These are phyloP conservation scores for Proisotoma minuta DNA, from an alignment of 2,888 invertebrate species.

Conservation along the genomic window DNA sequence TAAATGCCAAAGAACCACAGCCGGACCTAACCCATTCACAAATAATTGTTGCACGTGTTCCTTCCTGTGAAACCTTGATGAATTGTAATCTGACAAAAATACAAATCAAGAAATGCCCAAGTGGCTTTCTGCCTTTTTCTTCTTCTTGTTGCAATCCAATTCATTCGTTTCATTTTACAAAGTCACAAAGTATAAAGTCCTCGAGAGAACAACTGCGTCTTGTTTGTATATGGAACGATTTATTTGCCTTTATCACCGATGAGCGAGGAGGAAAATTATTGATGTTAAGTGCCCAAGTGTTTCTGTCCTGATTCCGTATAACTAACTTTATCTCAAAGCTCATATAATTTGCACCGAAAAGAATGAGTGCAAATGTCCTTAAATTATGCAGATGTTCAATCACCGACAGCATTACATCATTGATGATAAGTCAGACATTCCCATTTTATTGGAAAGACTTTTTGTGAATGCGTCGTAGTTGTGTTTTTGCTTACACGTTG, in stretches of 20 bases:
- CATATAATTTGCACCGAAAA: background rate
- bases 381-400: constrained; percentile 12
- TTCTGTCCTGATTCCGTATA: background rate
- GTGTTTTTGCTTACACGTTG: background rate
- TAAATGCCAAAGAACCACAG: constrained; percentile 14
- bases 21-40: constrained; percentile 17
- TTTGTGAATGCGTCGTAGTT: background rate
- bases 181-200: background rate
- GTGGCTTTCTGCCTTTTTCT: constrained; percentile 1
- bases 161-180: background rate
- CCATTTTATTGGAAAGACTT: background rate
- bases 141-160: background rate
- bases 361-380: constrained; percentile 7
- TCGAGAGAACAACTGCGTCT: too few species aligned
- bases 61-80: constrained; percentile 17
- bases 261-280: too few species aligned
- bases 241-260: too few species aligned
- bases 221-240: too few species aligned
- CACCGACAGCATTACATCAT: constrained; percentile 1
- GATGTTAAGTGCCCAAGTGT: background rate
- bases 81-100: constrained; percentile 8
- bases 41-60: constrained; percentile 12
- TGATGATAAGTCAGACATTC: background rate
- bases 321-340: background rate
- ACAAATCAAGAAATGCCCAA: constrained; percentile 5